Percentiles rank a stretch among this genome's conserved stretches.
Evolutionary conservation across 2,797 vertebrate genomes (phyloP).

Genomic region (Oreochromis mossambicus): DNA sequence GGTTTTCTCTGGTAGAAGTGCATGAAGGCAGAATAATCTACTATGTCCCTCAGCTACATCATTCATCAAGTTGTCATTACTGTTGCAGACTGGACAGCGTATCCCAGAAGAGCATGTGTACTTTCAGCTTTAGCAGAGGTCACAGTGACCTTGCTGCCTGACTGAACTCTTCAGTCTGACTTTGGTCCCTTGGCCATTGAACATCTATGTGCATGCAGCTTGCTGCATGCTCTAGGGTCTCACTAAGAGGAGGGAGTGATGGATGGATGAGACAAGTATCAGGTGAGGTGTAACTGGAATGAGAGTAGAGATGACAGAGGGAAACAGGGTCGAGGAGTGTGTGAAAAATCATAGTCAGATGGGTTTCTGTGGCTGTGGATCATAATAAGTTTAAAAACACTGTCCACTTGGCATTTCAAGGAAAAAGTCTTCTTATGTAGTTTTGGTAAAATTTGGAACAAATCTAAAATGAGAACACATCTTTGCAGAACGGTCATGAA

Average conservation of each 20-base stretch:
- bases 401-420: neutral
- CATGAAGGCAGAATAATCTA: neutral
- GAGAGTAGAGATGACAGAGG: neutral
- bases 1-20: constrained; percentile 1
- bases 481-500: constrained; percentile 11
- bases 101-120: constrained; percentile 42
- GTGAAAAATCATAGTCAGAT: neutral
- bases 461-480: constrained; percentile 45
- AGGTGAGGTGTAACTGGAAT: constrained; percentile 3
- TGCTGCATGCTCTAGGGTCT: neutral
- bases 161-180: constrained; percentile 19
- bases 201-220: neutral
- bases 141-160: constrained; percentile 57
- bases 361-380: neutral
- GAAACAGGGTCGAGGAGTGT: neutral
- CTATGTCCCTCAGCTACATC: constrained; percentile 12
- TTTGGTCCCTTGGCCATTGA: constrained; percentile 5
- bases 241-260: neutral
- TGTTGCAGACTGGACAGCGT: constrained; percentile 21
- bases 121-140: constrained; percentile 51
- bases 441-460: constrained; percentile 19
- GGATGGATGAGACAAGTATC: neutral
- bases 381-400: neutral
- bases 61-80: constrained; percentile 32
- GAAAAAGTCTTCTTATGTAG: neutral